Conservation (phyloP, 2,113 vertebrate genomes). For the Ochotona princeps region DNA sequence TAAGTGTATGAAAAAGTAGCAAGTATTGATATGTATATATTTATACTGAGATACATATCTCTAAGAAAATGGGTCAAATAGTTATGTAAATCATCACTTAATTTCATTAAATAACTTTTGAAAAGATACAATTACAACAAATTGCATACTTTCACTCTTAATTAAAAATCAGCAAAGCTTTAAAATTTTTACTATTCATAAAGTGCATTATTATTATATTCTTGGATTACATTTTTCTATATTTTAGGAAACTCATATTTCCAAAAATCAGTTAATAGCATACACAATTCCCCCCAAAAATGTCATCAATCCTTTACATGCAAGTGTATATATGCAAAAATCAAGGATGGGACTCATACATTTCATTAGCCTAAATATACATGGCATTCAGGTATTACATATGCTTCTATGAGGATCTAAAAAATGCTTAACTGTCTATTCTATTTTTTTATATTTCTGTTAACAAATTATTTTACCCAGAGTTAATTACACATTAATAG, state of each 20-base stretch:
- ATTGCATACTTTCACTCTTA: background rate
- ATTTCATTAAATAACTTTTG: constrained; percentile 45
- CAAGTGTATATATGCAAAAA: background rate
- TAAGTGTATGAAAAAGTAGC: no score
- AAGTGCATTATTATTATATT: background rate
- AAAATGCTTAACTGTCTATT: constrained; percentile 38
- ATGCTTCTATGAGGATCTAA: background rate
- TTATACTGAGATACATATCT: background rate
- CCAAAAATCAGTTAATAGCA: constrained; percentile 17
- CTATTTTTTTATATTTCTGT: background rate
- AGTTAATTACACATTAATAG: background rate
- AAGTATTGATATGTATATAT: background rate
- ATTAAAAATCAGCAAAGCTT: constrained; percentile 62
- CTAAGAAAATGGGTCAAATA: background rate
- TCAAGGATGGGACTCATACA: background rate
- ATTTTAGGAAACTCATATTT: background rate
- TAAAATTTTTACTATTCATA: background rate
- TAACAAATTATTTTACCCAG: background rate
- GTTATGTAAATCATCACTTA: constrained; percentile 73
- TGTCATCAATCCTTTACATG: background rate
- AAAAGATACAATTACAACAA: constrained; percentile 26
- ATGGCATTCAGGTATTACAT: background rate
- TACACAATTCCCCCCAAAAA: constrained; percentile 21
- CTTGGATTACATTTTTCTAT: constrained; percentile 46
- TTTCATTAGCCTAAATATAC: background rate